These are phyloP conservation scores for Acestrorhynchus altus DNA, from an alignment of 2,797 vertebrate genomes.

Conservation along the genomic window DNA sequence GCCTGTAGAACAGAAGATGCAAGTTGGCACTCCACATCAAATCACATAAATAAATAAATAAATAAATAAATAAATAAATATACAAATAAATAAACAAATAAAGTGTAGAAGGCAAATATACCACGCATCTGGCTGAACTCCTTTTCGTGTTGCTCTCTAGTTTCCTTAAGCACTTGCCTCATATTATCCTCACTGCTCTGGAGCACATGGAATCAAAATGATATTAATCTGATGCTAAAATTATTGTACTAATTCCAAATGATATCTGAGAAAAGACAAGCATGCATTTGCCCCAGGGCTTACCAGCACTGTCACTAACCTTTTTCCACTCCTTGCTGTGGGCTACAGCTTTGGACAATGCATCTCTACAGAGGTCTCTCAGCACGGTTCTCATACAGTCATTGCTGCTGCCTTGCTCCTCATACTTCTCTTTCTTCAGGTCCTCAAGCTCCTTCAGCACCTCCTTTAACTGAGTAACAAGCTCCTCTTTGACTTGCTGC, in stretches of 20 bases:
- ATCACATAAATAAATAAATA: not conserved
- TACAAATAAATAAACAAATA: too few species aligned
- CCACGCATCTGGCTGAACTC: slow-evolving; percentile 70
- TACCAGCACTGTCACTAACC: slow-evolving; percentile 72
- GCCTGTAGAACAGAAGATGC: slow-evolving; percentile 50
- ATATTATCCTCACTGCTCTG: slow-evolving; percentile 75
- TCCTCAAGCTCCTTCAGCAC: slow-evolving; percentile 70
- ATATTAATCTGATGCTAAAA: too few species aligned
- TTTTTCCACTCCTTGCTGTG: slow-evolving; percentile 80
- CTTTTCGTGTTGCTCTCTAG: slow-evolving; percentile 69
- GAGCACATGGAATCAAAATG: slow-evolving; percentile 9
- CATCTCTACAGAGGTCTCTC: slow-evolving; percentile 75
- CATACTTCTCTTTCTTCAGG: slow-evolving; percentile 38
- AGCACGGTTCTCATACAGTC: slow-evolving; percentile 72
- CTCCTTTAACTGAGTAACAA: slow-evolving; percentile 75
- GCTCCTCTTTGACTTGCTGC: slow-evolving; percentile 67
- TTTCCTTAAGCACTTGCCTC: slow-evolving; percentile 69
- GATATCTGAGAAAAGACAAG: too few species aligned
- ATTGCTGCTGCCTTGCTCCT: slow-evolving; percentile 49
- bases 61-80: too few species aligned
- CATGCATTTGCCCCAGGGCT: not conserved
- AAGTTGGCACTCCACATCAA: not conserved
- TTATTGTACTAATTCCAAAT: not conserved
- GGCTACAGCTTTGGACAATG: slow-evolving; percentile 69
- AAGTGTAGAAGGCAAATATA: slow-evolving; percentile 49